Base-by-base conservation (phyloP, 2,888 invertebrate species). In the Chrysodeixis includens region DNA sequence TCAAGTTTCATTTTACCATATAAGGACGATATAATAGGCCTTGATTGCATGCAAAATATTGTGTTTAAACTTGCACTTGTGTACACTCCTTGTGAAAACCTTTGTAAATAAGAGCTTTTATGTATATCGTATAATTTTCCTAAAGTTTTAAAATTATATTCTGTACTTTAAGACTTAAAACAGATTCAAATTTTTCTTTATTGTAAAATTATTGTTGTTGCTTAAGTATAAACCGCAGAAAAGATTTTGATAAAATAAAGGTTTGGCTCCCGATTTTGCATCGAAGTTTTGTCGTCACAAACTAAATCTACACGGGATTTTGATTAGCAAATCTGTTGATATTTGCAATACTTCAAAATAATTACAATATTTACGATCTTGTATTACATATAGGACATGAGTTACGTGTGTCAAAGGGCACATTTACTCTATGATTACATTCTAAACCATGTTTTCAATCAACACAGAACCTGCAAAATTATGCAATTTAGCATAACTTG, bases 21-120 rank as follows among this genome's bases (percentile, higher is more conserved):
- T 54, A 64, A 0, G 75, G 71, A 30, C 1, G 40, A 53, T 9
- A 40, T 46, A 64, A 61, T 69, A 49, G 32, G 1, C 14, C 30
- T 62, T 56, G 58, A 61, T 52, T 61, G 30, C 26, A 6, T 7
- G 46, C 46, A 49, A 20, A 49, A 40, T 40, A 12, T 14, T 12
- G 14, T n/a, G 10, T 18, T 49, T 49, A 49, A 20, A 20, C 20
- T 20, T 20, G 12, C 12, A 35, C 35, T n/a, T n/a, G 7, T n/a
- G n/a, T n/a, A n/a, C n/a, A n/a, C n/a, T n/a, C n/a, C n/a, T n/a
- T n/a, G n/a, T n/a, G n/a, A n/a, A 35, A 35, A 35, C 12, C 35
- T 35, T 12, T 14, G 12, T 8, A 10, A 32, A 32, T 10, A 12
- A 8, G 10, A 32, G 32, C 12, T 9, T 10, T 32, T 32, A 10